Evolutionary conservation across 2,797 vertebrate genomes (phyloP), one percentile per base, ranked within the genome.

Genomic region (Carapus acus): DNA sequence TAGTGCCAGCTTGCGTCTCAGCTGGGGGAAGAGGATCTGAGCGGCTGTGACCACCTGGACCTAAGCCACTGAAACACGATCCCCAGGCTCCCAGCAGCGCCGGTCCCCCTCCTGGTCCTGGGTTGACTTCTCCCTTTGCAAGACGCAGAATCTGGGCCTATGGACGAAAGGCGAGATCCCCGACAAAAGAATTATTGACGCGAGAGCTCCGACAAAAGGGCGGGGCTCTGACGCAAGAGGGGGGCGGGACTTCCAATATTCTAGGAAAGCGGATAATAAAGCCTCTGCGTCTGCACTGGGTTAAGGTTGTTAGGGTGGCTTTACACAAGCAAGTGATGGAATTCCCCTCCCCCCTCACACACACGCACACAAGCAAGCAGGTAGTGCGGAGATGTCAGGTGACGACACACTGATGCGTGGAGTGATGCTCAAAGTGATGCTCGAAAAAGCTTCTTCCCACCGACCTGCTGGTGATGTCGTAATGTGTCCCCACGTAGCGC

Each of bases 391-490:
- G n/a, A n/a, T n/a, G n/a, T n/a, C n/a, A n/a, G n/a, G n/a, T n/a
- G n/a, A n/a, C n/a, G n/a, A n/a, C n/a, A n/a, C n/a, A n/a, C n/a
- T n/a, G n/a, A n/a, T n/a, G n/a, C n/a, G n/a, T n/a, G n/a, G n/a
- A n/a, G n/a, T n/a, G n/a, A n/a, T n/a, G n/a, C n/a, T n/a, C n/a
- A n/a, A n/a, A n/a, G 19, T 33, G 51, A 19, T 3, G 14, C 8
- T 8, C 6, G 5, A 15, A 43, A 40, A 36, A 22, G 17, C 11
- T 48, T 58, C 42, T 60, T 2, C 1, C 4, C 12, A 62, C 81
- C 47, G 73, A 97, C 96, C 90, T 94, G 86, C 88, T 84, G 16
- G 71, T 91, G 69, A 94, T 85, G 81, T 98, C 95, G 54, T 39
- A 77, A 53, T 81, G 83, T 17, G 88, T 69, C 17, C 87, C 83